Evolutionary conservation across 2,888 invertebrate genomes (phyloP).

Genomic region (Brassicogethes aeneus): DNA sequence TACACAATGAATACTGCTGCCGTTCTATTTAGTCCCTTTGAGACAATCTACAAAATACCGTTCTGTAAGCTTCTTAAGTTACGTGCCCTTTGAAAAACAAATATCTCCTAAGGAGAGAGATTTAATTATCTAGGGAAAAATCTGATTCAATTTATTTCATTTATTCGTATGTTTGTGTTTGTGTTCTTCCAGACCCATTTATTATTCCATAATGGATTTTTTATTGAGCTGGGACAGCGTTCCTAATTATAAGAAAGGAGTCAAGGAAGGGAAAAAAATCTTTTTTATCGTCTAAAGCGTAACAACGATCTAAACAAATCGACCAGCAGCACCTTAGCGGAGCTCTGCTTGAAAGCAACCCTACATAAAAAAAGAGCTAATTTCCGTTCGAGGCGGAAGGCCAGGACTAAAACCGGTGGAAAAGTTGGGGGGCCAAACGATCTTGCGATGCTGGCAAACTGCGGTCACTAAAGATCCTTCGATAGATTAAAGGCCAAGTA

Average conservation of each 20-base stretch:
- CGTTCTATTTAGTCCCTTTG: slow-evolving; percentile 27
- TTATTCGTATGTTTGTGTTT: neutral
- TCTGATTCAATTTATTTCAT: slow-evolving; percentile 1
- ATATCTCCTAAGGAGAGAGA: slow-evolving; percentile 18
- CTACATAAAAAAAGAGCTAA: slow-evolving; percentile 37
- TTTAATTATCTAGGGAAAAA: slow-evolving; percentile 13
- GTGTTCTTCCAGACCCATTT: neutral
- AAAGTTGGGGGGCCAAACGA: slow-evolving; percentile 28
- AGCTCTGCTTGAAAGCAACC: slow-evolving; percentile 33
- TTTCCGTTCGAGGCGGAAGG: slow-evolving; percentile 34
- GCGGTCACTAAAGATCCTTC: slow-evolving; percentile 33
- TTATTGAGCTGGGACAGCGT: neutral
- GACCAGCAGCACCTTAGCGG: slow-evolving; percentile 32
- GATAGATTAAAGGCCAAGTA: slow-evolving; percentile 31
- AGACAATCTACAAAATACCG: slow-evolving; percentile 16
- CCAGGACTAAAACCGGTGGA: slow-evolving; percentile 34
- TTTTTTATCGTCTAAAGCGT: slow-evolving; percentile 28
- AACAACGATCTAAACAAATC: slow-evolving; percentile 33
- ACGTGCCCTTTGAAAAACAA: slow-evolving; percentile 18
- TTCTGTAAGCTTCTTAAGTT: slow-evolving; percentile 19
- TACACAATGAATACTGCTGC: slow-evolving; percentile 30
- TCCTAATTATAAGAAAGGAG: neutral
- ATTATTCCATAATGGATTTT: neutral
- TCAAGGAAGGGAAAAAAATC: slow-evolving; percentile 2
- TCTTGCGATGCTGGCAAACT: slow-evolving; percentile 28